Evolutionary conservation across 2,888 invertebrate genomes (phyloP).

Genomic region (Orthosia cruda): DNA sequence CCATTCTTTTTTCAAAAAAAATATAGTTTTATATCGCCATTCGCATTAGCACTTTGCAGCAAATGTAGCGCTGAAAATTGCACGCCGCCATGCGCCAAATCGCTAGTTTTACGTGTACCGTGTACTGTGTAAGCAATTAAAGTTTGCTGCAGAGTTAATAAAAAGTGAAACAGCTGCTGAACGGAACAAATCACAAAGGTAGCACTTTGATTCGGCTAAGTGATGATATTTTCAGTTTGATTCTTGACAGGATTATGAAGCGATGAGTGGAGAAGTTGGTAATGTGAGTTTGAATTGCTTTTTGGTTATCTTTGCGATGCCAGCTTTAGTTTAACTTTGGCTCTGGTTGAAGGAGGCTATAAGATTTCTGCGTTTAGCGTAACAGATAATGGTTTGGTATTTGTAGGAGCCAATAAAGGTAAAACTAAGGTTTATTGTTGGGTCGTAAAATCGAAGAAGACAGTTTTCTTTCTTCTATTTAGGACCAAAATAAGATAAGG

Average conservation of each 20-base stretch:
- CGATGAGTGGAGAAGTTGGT: constrained; percentile 16
- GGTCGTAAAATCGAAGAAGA: too few species aligned
- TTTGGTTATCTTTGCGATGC: constrained; percentile 41
- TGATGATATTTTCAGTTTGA: constrained; percentile 49
- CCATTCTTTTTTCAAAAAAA: constrained; percentile 36
- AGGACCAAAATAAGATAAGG: neutral
- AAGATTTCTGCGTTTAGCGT: neutral
- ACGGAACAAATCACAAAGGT: constrained; percentile 47
- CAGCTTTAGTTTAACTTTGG: constrained; percentile 8
- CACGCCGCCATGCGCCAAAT: constrained; percentile 66
- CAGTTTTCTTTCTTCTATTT: neutral
- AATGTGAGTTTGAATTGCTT: constrained; percentile 41
- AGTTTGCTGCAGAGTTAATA: constrained; percentile 64
- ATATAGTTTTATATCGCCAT: constrained; percentile 43
- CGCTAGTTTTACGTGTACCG: constrained; percentile 61
- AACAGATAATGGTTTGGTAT: neutral
- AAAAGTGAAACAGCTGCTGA: constrained; percentile 60
- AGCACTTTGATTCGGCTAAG: constrained; percentile 49
- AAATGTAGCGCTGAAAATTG: constrained; percentile 63
- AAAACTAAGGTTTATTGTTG: neutral
- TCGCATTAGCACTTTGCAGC: constrained; percentile 55
- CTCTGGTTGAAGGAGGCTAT: neutral
- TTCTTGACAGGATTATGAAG: constrained; percentile 41
- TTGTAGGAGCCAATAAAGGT: neutral
- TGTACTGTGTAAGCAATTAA: constrained; percentile 64